Evolutionary conservation across 2,113 vertebrate genomes (phyloP), one percentile per base, ranked within the genome.

Genomic region (Colaptes auratus): DNA sequence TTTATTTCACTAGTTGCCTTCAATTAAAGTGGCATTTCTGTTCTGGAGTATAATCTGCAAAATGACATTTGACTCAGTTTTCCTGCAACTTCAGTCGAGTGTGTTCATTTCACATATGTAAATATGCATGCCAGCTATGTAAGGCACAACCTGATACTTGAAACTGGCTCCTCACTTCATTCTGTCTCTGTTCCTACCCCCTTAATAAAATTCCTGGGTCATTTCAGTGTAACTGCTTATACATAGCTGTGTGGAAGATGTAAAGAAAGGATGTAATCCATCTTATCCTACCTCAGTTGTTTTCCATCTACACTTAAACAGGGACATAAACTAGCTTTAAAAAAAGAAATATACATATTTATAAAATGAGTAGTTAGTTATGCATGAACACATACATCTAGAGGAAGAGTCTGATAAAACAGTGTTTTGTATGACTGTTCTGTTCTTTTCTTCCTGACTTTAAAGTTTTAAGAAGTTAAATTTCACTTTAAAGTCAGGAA

Each of bases 1-100:
- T 89, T 64, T 86, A 91, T 96, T 96, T 96, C 52, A 82, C 19
- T 91, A 79, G 76, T 91, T 97, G 91, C 65, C 66, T 95, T 90
- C 90, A 91, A 93, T 96, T 96, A 93, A 94, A 94, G 50, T 61
- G 58, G 75, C 76, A 86, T 86, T 94, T 95, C 90, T 92, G n/a
- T 92, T 94, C 70, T 39, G 35, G 83, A 88, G 66, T 61, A 72
- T 88, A 94, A 95, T 94, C 93, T 84, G 91, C 58, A 95, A 95
- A 95, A 84, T 79, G 80, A 86, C 76, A 88, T 66, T 91, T 94
- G 94, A 95, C 88, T 93, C 52, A 53, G 48, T 48, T 61, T 65
- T 92, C 72, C 85, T 81, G 70, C 86, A 66, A 84, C 70, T 94
- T 80, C n/a, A 52, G 48, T 28, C 0, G 10, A 77, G 48, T 61